Evolutionary conservation across 2,113 vertebrate genomes (phyloP), one percentile per base, ranked within the genome.

Genomic region (Antechinus flavipes): DNA sequence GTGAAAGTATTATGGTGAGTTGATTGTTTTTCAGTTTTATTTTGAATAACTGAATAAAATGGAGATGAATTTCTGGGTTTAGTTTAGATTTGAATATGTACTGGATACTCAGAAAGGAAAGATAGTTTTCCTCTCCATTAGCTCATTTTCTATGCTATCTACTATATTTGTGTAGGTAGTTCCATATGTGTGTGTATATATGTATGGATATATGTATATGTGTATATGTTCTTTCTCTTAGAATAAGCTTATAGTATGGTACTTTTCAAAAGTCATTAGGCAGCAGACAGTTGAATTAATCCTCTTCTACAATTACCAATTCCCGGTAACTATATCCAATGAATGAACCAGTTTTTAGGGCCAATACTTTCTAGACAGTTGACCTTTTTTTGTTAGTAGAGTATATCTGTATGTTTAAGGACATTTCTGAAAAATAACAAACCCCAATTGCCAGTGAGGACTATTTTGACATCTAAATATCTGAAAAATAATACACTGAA

Each of bases 221-320:
- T 25, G 1, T 56, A 11, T 30, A 3, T 30, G 58, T 68, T 68
- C 91, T 25, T 97, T 91, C 92, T 90, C 89, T 53, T 47, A 56
- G 56, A 95, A 90, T 11, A 92, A 92, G 30, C 93, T 95, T 95
- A n/a, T 89, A 96, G 97, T 19, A n/a, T n/a, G 61, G 94, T 93
- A 49, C 25, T 93, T 96, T 94, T 96, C 92, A 96, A 76, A 76
- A 94, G 56, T 95, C 94, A 93, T 54, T 92, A 94, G 54, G 91
- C 54, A 97, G 58, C 52, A 97, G 95, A 91, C 95, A 94, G 95
- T 96, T 97, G 53, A 4, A 55, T 96, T 92, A 91, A 89, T 93
- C 26, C 35, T 61, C 35, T 95, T 22, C 76, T 47, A 55, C 94
- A 61, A 93, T n/a, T 90, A 68, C 55, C 53, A 95, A 91, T 61